Base-by-base conservation (phyloP, 2,113 vertebrate genomes). In the Grammomys surdaster region DNA sequence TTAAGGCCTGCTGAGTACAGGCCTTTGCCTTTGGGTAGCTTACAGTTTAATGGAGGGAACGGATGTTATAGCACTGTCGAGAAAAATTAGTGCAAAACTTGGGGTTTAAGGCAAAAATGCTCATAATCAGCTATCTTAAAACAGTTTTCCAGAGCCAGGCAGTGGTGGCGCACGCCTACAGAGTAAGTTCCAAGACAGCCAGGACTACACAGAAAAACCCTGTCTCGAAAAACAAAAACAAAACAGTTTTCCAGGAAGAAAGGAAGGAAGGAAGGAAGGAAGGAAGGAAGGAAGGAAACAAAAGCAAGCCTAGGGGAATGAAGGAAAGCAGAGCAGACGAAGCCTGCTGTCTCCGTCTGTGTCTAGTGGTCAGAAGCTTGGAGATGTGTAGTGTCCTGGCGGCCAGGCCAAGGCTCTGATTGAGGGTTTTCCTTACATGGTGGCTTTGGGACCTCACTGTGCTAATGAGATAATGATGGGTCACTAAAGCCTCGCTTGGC, bases 351-450 rank as follows among this genome's bases (percentile, higher is more conserved):
- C 31, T 69, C 67, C 67, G 13, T 5, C 67, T 69, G 88, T 63
- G 40, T 67, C 67, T 33, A 0, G 73, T 67, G 93, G 84, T 40
- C 51, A 88, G 84, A 56, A 81, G 7, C 80, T 20, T 22, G 9
- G 54, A 8, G 36, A 28, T 43, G 26, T 80, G 60, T 0, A 11
- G 82, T 13, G 26, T 40, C 94, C 84, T 96, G 96, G 96, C 14
- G 67, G 93, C 67, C 40, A 17, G 51, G 69, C 56, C 72, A 67
- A 65, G 97, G 93, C 96, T 31, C 3, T 36, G 97, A 51, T 48
- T 51, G 91, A 95, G 65, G 97, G 95, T 93, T 97, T 93, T 88
- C 75, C 96, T 3, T 48, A 36, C 31, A 26, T 5, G 75, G 94
- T 51, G 96, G 98, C 20, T 96, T 97, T 92, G 92, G 87, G 92